phyloP scores from a whole-genome alignment of 2,113 vertebrate genomes.

The Melanerpes formicivorus region DNA sequence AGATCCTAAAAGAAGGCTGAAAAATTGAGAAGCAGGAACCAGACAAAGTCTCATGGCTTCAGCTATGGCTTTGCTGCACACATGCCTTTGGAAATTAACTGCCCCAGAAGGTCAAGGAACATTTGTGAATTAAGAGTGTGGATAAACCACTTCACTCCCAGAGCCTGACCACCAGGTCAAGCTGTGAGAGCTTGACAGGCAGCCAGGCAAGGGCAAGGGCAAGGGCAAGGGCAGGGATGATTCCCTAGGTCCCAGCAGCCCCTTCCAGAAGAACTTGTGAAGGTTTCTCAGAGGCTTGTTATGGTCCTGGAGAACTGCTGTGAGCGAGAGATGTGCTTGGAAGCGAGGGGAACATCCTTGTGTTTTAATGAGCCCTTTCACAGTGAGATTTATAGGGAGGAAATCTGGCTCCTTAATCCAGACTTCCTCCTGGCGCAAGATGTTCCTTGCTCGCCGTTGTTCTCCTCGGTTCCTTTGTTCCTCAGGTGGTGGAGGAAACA shows the following conservation, averaged over 20 bases:
- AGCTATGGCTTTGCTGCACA: fast-evolving
- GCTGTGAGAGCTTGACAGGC: fast-evolving
- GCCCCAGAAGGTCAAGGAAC: neutral
- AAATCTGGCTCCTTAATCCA: constrained; percentile 2
- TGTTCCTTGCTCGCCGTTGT: neutral
- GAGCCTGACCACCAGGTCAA: neutral
- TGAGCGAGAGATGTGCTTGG: fast-evolving
- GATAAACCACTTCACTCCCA: neutral
- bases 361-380: neutral
- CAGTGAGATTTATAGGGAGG: neutral
- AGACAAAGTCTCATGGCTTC: fast-evolving
- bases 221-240: neutral
- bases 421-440: neutral
- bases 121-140: fast-evolving
- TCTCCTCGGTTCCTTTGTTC: neutral
- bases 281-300: fast-evolving
- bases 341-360: neutral
- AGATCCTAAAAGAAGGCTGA: neutral
- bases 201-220: fast-evolving
- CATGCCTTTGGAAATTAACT: neutral
- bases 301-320: fast-evolving
- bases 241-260: neutral
- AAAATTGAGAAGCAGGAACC: neutral
- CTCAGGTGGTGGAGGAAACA: neutral
- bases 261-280: neutral